Conservation (phyloP, 2,113 vertebrate genomes). For the Steatornis caripensis region DNA sequence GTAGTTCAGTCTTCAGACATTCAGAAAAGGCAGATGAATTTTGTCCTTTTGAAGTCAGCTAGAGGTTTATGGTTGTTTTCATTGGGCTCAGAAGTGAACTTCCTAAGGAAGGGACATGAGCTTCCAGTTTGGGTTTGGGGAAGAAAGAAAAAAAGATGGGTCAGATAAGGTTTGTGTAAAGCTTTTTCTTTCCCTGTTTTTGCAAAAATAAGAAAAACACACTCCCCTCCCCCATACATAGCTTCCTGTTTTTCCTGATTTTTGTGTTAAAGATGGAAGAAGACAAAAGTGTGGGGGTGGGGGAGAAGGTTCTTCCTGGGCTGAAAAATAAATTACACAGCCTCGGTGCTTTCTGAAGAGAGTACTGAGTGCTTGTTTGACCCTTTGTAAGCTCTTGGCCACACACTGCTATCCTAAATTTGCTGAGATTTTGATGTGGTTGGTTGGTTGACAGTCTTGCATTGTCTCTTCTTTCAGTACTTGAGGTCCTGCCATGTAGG, state of each 20-base stretch:
- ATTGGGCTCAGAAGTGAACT: background rate
- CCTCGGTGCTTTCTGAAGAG: background rate
- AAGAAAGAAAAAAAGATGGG: background rate
- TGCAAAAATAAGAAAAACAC: rapidly evolving
- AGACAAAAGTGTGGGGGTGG: background rate
- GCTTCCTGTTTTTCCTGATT: background rate
- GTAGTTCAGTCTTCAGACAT: background rate
- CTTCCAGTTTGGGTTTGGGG: background rate
- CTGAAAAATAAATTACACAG: background rate
- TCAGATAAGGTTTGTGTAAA: background rate
- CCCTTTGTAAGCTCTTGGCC: background rate
- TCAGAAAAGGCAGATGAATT: background rate
- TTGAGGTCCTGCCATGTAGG: background rate
- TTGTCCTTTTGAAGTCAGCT: background rate
- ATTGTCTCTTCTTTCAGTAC: background rate
- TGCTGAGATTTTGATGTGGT: background rate
- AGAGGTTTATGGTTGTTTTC: background rate
- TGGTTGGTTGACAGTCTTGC: background rate
- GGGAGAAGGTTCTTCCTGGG: background rate
- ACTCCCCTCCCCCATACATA: no score
- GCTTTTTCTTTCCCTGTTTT: background rate
- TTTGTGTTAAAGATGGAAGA: background rate
- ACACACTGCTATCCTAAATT: background rate
- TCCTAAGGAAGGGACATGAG: background rate
- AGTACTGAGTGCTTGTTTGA: background rate